Percentiles rank a stretch among this genome's conserved stretches.
Conservation (phyloP, 2,888 invertebrate species). For the Agonopterix arenella region DNA sequence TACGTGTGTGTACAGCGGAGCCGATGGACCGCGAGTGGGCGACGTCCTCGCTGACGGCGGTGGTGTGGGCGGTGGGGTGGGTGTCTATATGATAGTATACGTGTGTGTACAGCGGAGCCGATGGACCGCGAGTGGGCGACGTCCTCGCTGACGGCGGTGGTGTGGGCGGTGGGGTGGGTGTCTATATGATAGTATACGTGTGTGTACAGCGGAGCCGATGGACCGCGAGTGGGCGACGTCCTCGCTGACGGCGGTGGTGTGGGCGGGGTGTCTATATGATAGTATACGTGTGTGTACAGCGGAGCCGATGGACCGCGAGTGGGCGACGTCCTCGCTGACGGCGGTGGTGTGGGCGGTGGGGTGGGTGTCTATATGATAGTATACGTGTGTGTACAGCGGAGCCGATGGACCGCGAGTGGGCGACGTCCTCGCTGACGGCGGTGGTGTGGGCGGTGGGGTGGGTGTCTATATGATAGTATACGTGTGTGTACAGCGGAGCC, state of each 20-base stretch:
- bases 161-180: slow-evolving; percentile 91
- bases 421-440: slow-evolving; percentile 79
- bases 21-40: slow-evolving; percentile 84
- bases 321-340: slow-evolving; percentile 78
- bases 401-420: slow-evolving; percentile 84
- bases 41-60: slow-evolving; percentile 79
- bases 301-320: too few relatives aligned
- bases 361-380: slow-evolving; percentile 50
- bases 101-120: slow-evolving; percentile 78
- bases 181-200: too few relatives aligned
- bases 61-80: slow-evolving; percentile 93
- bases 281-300: slow-evolving; percentile 59
- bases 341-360: slow-evolving; percentile 92
- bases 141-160: slow-evolving; percentile 80
- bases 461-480: too few relatives aligned
- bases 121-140: too few relatives aligned
- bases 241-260: slow-evolving; percentile 82
- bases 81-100: too few relatives aligned
- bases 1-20: slow-evolving; percentile 76
- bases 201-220: slow-evolving; percentile 80
- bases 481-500: slow-evolving; percentile 77
- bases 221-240: slow-evolving; percentile 84
- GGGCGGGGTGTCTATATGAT: too few relatives aligned
- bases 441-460: slow-evolving; percentile 92
- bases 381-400: slow-evolving; percentile 75